These are phyloP conservation scores for Carollia perspicillata DNA, from an alignment of 2,113 vertebrate genomes.

Conservation along the genomic window DNA sequence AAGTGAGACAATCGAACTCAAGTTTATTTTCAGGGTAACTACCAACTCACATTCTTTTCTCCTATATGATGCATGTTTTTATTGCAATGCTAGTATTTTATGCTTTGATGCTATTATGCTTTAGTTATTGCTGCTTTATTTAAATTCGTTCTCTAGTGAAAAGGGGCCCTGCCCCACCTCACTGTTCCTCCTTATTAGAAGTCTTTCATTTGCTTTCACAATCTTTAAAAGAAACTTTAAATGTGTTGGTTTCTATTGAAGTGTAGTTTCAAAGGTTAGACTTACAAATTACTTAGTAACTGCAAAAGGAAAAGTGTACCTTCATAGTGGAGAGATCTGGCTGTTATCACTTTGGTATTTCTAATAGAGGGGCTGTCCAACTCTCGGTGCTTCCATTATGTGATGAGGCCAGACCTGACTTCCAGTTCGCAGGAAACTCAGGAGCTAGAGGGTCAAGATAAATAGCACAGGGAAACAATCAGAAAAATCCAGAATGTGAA, in stretches of 20 bases:
- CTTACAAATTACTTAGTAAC: background rate
- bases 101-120: background rate
- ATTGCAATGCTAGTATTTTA: background rate
- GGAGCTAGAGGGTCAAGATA: background rate
- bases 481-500: background rate
- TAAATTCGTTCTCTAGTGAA: background rate
- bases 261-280: background rate
- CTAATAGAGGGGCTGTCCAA: background rate
- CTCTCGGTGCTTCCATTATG: background rate
- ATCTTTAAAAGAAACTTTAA: background rate
- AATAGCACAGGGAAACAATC: background rate
- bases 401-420: background rate
- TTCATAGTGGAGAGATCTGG: background rate
- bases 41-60: background rate
- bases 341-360: background rate
- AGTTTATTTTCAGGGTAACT: conserved; percentile 14
- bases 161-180: background rate
- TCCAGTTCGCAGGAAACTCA: background rate
- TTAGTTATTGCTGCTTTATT: background rate
- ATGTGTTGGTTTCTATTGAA: background rate
- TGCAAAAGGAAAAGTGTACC: background rate
- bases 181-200: background rate
- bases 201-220: background rate
- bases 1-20: conserved; percentile 17
- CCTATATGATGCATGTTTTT: background rate